Conservation (phyloP, 2,888 invertebrate species). For the Unio delphinus region DNA sequence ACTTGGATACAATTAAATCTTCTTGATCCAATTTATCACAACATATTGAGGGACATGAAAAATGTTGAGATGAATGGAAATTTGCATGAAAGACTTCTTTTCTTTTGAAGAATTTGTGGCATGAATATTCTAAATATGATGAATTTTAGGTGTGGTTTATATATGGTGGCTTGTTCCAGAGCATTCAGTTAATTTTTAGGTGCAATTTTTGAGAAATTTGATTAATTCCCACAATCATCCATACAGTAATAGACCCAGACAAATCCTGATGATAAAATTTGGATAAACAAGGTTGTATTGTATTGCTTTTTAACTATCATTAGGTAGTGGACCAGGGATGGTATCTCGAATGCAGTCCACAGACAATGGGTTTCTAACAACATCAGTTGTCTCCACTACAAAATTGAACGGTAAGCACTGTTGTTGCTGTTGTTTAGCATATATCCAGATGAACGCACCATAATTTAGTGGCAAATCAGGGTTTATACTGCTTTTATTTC, state of each 20-base stretch:
- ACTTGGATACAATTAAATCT: too few relatives aligned
- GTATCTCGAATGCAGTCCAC: constrained; percentile 39
- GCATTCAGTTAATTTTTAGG: constrained; percentile 1
- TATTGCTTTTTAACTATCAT: constrained; percentile 1
- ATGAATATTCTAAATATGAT: neutral
- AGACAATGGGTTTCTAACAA: constrained; percentile 37
- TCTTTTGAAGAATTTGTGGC: too few relatives aligned
- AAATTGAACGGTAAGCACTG: constrained; percentile 58
- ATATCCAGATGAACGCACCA: too few relatives aligned
- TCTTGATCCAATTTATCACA: too few relatives aligned
- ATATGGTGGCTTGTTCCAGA: constrained; percentile 1
- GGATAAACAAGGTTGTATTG: neutral
- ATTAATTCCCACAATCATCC: neutral
- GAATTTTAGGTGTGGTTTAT: neutral
- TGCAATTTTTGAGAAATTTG: neutral
- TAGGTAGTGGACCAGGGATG: constrained; percentile 24
- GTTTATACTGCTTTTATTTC: too few relatives aligned
- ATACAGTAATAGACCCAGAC: neutral
- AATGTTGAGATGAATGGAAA: too few relatives aligned
- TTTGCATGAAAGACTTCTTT: too few relatives aligned
- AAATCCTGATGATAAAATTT: neutral
- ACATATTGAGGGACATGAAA: too few relatives aligned
- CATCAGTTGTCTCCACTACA: constrained; percentile 46
- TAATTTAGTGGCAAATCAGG: too few relatives aligned
- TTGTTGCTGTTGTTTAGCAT: too few relatives aligned